Evolutionary conservation across 1,140 invertebrate species (phyloP), one percentile per base, ranked within the genome.

Genomic region (Drosophila pachea): DNA sequence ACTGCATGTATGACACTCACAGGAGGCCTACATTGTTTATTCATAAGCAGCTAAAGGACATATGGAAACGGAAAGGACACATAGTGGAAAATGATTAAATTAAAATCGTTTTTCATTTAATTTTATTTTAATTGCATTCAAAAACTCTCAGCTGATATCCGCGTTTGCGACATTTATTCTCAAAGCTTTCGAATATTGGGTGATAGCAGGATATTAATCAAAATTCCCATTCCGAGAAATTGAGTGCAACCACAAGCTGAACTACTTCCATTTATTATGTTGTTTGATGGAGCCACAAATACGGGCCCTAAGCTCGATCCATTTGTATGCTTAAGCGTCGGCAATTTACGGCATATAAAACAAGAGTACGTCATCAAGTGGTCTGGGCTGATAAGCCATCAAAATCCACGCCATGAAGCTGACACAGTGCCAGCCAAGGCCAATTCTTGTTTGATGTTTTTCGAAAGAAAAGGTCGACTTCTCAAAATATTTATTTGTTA

Each of bases 401-500:
- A 42, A 55, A 36, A 36, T 38, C 40, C 12, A 16, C 40, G 47
- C 11, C 29, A 35, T 35, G 22, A 36, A 47, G 40, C 40, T 38
- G 45, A 22, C 22, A 22, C 22, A 22, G 3, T 22, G 5, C 11
- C 48, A 7, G 45, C 35, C 61, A 54, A 47, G 16, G 48, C 45
- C n/a, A 53, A 42, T 1, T 16, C 45, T 45, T 56, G 31, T 9
- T 33, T 33, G 9, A 45, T n/a, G n/a, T 33, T 56, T 8, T 32
- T 31, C 32, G 7, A 38, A 43, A 32, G 4, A 29, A 56, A 45
- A 45, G 22, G 8, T 12, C 6, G 12, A 36, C 33, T 22, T 42
- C 56, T 63, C 65, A 63, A 60, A 84, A 83, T 83, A 73, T 74
- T 79, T 79, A 74, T 86, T 84, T 86, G 79, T 76, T 84, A 22